These are phyloP conservation scores for Esperia sulphurella DNA, from an alignment of 2,888 invertebrate species.

Conservation along the genomic window DNA sequence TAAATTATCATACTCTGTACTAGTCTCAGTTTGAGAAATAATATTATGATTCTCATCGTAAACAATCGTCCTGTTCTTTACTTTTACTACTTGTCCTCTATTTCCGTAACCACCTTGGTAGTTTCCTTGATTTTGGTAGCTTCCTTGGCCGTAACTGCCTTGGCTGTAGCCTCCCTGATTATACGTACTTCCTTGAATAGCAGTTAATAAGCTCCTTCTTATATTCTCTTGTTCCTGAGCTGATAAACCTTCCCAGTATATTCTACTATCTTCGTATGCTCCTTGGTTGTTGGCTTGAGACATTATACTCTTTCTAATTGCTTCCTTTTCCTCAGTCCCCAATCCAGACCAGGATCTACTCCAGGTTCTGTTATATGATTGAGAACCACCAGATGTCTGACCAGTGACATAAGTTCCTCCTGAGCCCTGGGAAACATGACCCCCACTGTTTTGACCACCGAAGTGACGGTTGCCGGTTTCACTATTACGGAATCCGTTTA, in stretches of 20 bases:
- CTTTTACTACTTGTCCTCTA: slow-evolving; percentile 42
- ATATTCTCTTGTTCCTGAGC: slow-evolving; percentile 13
- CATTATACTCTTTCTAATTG: slow-evolving; percentile 42
- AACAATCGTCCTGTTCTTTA: slow-evolving; percentile 53
- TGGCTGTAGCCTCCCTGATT: slow-evolving; percentile 20
- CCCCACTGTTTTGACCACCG: slow-evolving; percentile 2
- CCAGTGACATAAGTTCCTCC: slow-evolving; percentile 5
- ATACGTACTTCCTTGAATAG: neutral
- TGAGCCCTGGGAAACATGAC: neutral
- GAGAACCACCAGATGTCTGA: slow-evolving; percentile 29
- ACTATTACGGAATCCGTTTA: neutral
- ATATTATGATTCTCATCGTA: slow-evolving; percentile 67
- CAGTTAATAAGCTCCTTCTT: slow-evolving; percentile 6
- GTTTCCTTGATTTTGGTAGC: slow-evolving; percentile 3
- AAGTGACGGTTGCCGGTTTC: slow-evolving; percentile 12
- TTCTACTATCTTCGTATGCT: slow-evolving; percentile 7
- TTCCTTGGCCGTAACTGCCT: slow-evolving; percentile 4
- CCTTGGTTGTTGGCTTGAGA: slow-evolving; percentile 23
- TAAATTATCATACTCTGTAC: slow-evolving; percentile 69
- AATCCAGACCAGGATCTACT: slow-evolving; percentile 39
- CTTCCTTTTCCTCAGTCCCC: slow-evolving; percentile 49
- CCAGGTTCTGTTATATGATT: slow-evolving; percentile 46
- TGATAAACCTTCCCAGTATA: slow-evolving; percentile 9
- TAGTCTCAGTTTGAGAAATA: slow-evolving; percentile 67
- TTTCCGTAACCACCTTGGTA: slow-evolving; percentile 26